Percentiles rank a stretch among this genome's conserved stretches.
Conservation (phyloP, 1,140 invertebrate species). For the Dendroctonus valens region DNA sequence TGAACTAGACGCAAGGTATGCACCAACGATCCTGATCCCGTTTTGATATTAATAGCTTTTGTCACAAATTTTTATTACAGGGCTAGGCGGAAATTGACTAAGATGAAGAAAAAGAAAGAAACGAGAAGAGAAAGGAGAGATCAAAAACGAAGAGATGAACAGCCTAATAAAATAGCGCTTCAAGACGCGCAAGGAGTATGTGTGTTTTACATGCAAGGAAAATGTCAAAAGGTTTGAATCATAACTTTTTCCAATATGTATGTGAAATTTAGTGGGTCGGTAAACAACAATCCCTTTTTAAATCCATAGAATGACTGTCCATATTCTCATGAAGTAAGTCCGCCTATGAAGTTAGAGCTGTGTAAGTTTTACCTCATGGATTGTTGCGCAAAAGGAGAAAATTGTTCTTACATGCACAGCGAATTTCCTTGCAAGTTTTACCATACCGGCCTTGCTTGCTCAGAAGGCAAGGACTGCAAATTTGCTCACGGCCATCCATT, state of each 20-base stretch:
- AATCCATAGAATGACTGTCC: conserved; percentile 69
- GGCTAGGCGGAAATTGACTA: background rate
- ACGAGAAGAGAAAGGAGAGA: conserved; percentile 32
- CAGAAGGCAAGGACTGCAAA: conserved; percentile 79
- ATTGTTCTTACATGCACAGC: conserved; percentile 95
- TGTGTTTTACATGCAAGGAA: conserved; percentile 83
- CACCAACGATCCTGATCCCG: background rate
- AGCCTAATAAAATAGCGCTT: conserved; percentile 41
- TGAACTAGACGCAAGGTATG: conserved; percentile 26
- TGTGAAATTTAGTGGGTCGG: too few relatives aligned
- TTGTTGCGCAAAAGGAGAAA: conserved; percentile 91
- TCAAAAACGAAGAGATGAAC: conserved; percentile 35
- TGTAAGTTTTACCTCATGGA: conserved; percentile 97
- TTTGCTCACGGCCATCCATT: conserved; percentile 88
- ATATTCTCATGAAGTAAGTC: conserved; percentile 82
- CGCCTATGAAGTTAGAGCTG: conserved; percentile 85
- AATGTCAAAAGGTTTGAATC: conserved; percentile 68
- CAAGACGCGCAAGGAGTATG: conserved; percentile 71
- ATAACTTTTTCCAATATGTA: too few relatives aligned
- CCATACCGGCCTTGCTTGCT: conserved; percentile 87
- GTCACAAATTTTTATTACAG: background rate
- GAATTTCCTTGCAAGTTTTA: conserved; percentile 98
- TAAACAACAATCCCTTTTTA: conserved; percentile 2
- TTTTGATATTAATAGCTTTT: background rate
- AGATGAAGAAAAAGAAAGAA: conserved; percentile 19